Evolutionary conservation across 2,888 invertebrate species (phyloP), one percentile per base, ranked within the genome.

Genomic region (Exephanes ischioxanthus): DNA sequence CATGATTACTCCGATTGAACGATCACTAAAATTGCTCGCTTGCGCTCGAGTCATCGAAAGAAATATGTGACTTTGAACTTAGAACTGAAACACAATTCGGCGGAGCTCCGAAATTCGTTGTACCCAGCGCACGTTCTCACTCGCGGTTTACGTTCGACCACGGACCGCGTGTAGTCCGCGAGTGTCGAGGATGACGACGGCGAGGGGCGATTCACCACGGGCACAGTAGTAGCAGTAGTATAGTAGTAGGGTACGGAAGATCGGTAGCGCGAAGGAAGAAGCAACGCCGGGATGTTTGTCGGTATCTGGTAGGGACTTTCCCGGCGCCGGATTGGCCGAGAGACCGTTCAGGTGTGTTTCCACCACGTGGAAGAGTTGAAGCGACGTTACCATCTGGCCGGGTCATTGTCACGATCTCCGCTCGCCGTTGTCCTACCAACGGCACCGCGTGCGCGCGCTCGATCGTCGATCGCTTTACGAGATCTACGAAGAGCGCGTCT

Each of bases 371-470:
- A 87, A 72, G 37, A 63, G 41, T 33, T 22, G 53, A 84, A 68
- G 76, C 77, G 83, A 86, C 67, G 76, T 79, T 86, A 88, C 88
- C 90, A 90, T 88, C 90, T 86, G 88, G 88, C 77, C 90, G 87
- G 92, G 91, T 92, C 92, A 91, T 92, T 92, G 92, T 92, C 92
- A 91, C 91, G 91, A 90, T 88, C 89, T 80, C 87, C 85, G 45
- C 30, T 11, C 51, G 51, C 41, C 45, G 45, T 48, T 78, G 78
- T 78, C 77, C 67, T 67, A 77, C 53, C 66, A 66, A 63, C 63
- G 75, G 75, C 75, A 63, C n/a, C 14, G 51, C 66, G 63, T 33
- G 48, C n/a, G 26, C 48, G 37, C 19, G 19, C 37, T n/a, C 37
- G 61, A 78, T 78, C 58, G 66, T 7, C 26, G 80, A 80, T 80